These are phyloP conservation scores for Lutraria lutraria DNA, from an alignment of 2,888 invertebrate genomes.

Conservation along the genomic window DNA sequence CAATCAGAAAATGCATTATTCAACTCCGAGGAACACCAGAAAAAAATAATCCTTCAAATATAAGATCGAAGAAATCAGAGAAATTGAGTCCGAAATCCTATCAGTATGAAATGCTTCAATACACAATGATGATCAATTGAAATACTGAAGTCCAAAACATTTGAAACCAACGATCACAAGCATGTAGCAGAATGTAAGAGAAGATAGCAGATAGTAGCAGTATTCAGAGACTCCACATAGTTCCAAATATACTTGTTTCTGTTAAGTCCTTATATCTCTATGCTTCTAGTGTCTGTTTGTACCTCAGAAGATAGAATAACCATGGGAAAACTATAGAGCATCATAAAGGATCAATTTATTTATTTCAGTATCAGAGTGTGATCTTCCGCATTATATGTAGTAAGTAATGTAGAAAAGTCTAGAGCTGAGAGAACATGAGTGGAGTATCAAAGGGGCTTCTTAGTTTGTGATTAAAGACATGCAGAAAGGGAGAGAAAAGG, in stretches of 20 bases:
- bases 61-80: background rate
- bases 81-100: background rate
- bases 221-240: background rate
- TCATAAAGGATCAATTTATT: constrained; percentile 13
- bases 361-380: background rate
- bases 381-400: background rate
- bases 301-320: background rate
- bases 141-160: constrained; percentile 1
- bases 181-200: no score
- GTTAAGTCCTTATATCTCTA: background rate
- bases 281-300: background rate
- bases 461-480: background rate
- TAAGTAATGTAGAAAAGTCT: background rate
- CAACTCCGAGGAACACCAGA: background rate
- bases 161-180: background rate
- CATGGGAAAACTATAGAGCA: background rate
- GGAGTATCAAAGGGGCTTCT: background rate
- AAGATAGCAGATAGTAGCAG: no score
- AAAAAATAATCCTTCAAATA: background rate
- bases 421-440: background rate
- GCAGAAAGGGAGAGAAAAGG: background rate
- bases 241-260: constrained; percentile 8
- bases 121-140: background rate
- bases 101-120: background rate
- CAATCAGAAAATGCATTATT: constrained; percentile 8